Base-by-base conservation (phyloP, 1,140 invertebrate species). In the Hylyphantes graminicola region DNA sequence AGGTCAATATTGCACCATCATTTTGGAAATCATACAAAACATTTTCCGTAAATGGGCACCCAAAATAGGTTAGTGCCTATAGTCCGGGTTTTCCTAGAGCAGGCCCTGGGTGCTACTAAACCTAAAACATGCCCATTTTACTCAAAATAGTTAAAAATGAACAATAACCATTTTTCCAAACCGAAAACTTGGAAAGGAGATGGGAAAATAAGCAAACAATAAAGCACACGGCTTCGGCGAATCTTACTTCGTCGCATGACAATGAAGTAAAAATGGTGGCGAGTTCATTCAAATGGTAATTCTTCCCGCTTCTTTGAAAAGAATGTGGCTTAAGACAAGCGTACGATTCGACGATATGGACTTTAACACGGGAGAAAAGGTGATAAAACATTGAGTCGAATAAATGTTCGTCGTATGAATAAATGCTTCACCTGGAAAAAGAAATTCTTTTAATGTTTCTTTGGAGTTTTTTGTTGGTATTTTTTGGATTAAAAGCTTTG, bases 221-320 rank as follows among this genome's bases (percentile, higher is more conserved):
- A 51, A 70, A 68, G 64, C 13, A 10, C 48, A 54, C 12, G 19
- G 57, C 54, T 63, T 51, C 51, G 67, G 21, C 17, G 51, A 9
- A 35, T 17, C 15, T 35, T 13, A 51, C 17, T 17, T 8, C 10
- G 7, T n/a, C 53, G 53, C 64, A 81, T 81, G 79, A 81, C 79
- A 81, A 81, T 81, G 79, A 81, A 81, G 68, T 73, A 81, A 81
- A 81, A 81, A 81, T 81, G 79, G 79, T 81, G n/a, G 68, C 79
- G 35, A 73, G 79, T 81, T 81, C 79, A 81, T 81, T 81, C 68
- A 81, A 73, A 81, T 81, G 79, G 68, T 81, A 81, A 81, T 81
- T 73, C 79, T 59, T 63, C 73, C 19, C 8, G 4, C 19, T 8
- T 50, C 17, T 50, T 35, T 15, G 5, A 51, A 54, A 81, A 73